Base-by-base conservation (phyloP, 23 tunicate species). In the Diplosoma virens region DNA sequence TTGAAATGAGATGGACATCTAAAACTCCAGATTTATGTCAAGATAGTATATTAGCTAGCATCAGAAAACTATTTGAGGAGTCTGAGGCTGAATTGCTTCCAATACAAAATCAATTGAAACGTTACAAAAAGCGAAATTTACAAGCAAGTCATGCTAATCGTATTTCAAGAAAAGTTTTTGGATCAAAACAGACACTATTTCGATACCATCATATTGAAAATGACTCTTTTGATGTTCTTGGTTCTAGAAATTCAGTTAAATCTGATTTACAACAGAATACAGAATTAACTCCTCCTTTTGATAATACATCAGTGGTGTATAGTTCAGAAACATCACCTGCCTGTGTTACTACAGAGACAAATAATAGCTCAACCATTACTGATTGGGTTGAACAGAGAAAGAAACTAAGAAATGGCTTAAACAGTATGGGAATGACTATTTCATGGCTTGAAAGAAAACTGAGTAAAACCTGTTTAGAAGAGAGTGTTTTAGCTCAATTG, bases 81-180 rank as follows among this genome's bases (percentile, higher is more conserved):
- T 73, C 37, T 74, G 87, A 82, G 66, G 66, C 74, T 47, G 79
- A 78, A 20, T 37, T 82, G 14, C 75, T 82, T 25, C 87, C 87
- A 23, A 60, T 77, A 3, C 47, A 84, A 18, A 32, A 47, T 4
- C 89, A 84, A 28, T 54, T 84, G 18, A 78, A 50, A 37, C 25
- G 26, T 3, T 84, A 66, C 37, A 76, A 68, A 58, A 76, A 77
- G 33, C 53, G 76, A 50, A 75, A 84, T 37, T 58, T 84, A 21
- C 27, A 76, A 25, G 66, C 89, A 17, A 84, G 89, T 67, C 89
- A 84, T 33, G 59, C 32, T 30, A 54, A 82, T 35, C 64, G 87
- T 30, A 82, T 75, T 18, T 59, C 87, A 31, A 75, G 81, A 34
- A 82, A 72, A 63, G 76, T 82, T 0, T 82, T 82, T 30, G 72